These are phyloP conservation scores for Salvelinus fontinalis DNA, from an alignment of 2,113 vertebrate species.

Conservation along the genomic window DNA sequence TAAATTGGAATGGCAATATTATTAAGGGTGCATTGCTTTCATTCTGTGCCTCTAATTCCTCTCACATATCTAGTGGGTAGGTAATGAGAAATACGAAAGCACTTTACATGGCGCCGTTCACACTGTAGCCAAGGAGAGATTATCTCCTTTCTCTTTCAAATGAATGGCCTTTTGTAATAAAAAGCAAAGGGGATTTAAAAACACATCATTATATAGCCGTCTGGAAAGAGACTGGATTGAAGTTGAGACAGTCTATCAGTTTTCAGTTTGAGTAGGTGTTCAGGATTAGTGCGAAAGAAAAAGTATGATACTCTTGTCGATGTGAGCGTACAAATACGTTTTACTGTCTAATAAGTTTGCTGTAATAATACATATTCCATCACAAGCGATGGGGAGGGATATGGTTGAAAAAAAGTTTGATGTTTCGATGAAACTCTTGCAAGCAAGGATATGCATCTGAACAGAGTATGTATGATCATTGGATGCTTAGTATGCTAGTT, in stretches of 20 bases:
- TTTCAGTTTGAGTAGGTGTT: slow-evolving; percentile 11
- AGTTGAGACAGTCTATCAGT: slow-evolving; percentile 27
- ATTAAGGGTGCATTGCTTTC: slow-evolving; percentile 65
- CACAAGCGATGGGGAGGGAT: too few species aligned
- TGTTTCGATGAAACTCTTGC: too few species aligned
- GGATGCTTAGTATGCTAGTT: background rate
- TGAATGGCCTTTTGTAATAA: slow-evolving; percentile 45
- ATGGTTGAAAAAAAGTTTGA: too few species aligned
- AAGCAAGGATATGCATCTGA: too few species aligned
- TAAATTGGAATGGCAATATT: slow-evolving; percentile 68
- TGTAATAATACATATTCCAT: too few species aligned
- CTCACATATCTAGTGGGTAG: slow-evolving; percentile 40
- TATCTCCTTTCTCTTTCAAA: slow-evolving; percentile 42
- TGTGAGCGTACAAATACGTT: too few species aligned
- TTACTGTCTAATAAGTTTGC: too few species aligned
- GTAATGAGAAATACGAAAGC: slow-evolving; percentile 70
- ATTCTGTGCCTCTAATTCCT: slow-evolving; percentile 66
- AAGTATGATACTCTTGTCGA: too few species aligned
- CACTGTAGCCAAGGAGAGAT: slow-evolving; percentile 57
- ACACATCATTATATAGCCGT: slow-evolving; percentile 22
- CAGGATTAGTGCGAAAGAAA: slow-evolving; percentile 5
- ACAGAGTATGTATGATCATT: too few species aligned
- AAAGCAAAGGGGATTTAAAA: slow-evolving; percentile 45
- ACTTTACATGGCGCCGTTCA: slow-evolving; percentile 40
- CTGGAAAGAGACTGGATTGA: slow-evolving; percentile 12